Conservation (phyloP, 2,797 vertebrate species). For the Dipus sagitta region DNA sequence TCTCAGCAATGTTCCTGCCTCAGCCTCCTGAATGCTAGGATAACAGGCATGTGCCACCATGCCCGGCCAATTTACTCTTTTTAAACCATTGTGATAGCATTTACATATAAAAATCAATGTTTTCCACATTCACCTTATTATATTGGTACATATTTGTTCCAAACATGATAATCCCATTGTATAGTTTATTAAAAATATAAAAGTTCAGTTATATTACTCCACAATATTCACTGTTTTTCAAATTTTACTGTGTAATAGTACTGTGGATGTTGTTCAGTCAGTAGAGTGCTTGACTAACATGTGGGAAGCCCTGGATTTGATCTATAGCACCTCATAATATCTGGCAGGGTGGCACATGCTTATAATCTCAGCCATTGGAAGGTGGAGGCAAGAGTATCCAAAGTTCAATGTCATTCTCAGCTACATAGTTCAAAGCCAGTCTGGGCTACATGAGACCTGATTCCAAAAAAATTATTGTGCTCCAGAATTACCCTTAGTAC, state of each 20-base stretch:
- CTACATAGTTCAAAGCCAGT: too few relatives aligned
- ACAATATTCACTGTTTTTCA: neutral
- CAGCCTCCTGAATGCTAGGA: neutral
- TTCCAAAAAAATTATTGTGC: too few relatives aligned
- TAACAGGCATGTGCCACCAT: neutral
- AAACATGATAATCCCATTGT: neutral
- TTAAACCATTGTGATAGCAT: neutral
- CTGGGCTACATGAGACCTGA: too few relatives aligned
- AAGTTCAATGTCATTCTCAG: too few relatives aligned
- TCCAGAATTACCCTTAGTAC: neutral
- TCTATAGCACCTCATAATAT: too few relatives aligned
- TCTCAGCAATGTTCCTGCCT: neutral
- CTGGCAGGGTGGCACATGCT: too few relatives aligned
- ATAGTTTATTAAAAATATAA: conserved; percentile 22
- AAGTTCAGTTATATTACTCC: neutral
- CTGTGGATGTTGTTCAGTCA: too few relatives aligned
- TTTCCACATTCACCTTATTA: neutral
- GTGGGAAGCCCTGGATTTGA: too few relatives aligned
- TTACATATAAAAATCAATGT: neutral
- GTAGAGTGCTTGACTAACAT: too few relatives aligned
- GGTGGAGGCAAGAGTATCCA: too few relatives aligned
- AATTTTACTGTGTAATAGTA: neutral
- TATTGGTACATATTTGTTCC: neutral
- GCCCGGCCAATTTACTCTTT: neutral
- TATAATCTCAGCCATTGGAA: too few relatives aligned